A percentile compares a stretch with the other conserved stretches of the same genome.
These are phyloP conservation scores for Sceloporus tristichus DNA, from an alignment of 2,113 vertebrate genomes.

Conservation along the genomic window DNA sequence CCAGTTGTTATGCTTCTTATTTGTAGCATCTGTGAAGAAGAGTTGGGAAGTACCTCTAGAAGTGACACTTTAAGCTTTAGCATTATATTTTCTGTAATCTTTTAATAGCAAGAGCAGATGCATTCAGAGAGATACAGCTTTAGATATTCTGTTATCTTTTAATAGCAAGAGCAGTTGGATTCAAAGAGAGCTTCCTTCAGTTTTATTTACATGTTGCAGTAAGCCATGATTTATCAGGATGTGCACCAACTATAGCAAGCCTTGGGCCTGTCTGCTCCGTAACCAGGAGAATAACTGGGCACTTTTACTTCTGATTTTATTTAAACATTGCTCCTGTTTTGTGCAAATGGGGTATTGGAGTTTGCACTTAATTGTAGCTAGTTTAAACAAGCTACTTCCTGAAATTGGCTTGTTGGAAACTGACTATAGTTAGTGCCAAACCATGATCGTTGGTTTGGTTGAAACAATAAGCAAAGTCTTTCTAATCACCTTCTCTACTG, in stretches of 20 bases:
- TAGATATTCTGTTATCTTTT: neutral
- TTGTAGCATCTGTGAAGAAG: neutral
- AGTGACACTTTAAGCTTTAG: neutral
- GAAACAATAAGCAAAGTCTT: neutral
- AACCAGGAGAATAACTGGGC: neutral
- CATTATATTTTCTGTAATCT: neutral
- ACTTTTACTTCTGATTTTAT: neutral
- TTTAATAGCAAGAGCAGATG: neutral
- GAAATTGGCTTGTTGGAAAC: neutral
- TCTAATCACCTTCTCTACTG: neutral
- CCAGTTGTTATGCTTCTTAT: neutral
- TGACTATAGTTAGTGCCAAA: neutral
- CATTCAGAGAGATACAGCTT: neutral
- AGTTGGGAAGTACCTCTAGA: neutral
- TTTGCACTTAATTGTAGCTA: neutral
- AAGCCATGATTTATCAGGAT: conserved; percentile 1
- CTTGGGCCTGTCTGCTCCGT: neutral
- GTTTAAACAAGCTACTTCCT: neutral
- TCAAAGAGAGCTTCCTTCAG: neutral
- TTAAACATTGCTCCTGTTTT: neutral
- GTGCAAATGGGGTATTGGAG: neutral
- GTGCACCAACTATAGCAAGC: neutral
- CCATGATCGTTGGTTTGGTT: neutral
- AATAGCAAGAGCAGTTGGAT: neutral
- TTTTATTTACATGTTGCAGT: neutral